These are phyloP conservation scores for Aporrectodea caliginosa DNA, from an alignment of 1,140 invertebrate species.

Conservation along the genomic window DNA sequence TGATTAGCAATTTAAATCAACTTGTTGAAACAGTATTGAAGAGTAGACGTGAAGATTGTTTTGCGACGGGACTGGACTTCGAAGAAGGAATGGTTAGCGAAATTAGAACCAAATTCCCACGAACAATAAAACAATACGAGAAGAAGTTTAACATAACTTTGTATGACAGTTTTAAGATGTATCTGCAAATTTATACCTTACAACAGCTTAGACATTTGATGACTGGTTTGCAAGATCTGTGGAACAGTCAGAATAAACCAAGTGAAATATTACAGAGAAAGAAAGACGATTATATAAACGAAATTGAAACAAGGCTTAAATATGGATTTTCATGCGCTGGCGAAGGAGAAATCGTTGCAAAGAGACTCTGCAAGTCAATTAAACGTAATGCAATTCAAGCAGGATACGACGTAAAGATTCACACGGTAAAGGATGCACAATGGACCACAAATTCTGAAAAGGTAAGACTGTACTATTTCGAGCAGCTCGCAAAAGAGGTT, in stretches of 20 bases:
- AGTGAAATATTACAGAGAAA: not conserved
- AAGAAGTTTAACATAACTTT: not conserved
- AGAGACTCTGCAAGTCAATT: not conserved
- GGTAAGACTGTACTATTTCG: not conserved
- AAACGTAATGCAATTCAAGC: not conserved
- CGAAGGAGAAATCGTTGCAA: not conserved
- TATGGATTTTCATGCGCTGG: not conserved
- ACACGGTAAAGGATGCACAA: not conserved
- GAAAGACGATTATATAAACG: not conserved
- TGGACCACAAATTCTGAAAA: not conserved
- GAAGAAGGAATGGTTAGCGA: not conserved
- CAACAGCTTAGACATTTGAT: not conserved
- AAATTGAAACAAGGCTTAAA: not conserved
- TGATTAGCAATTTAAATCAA: not conserved
- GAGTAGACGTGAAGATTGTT: not conserved
- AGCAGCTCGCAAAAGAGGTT: not conserved
- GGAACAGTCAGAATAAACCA: not conserved
- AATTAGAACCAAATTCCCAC: not conserved
- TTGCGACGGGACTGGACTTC: not conserved
- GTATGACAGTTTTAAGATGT: not conserved
- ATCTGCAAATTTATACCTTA: not conserved
- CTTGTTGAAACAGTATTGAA: not conserved
- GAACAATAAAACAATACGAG: not conserved
- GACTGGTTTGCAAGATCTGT: not conserved
- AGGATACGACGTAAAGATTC: not conserved